phyloP scores from a whole-genome alignment of 2,797 vertebrate genomes.

The Leucoraja ocellata region DNA sequence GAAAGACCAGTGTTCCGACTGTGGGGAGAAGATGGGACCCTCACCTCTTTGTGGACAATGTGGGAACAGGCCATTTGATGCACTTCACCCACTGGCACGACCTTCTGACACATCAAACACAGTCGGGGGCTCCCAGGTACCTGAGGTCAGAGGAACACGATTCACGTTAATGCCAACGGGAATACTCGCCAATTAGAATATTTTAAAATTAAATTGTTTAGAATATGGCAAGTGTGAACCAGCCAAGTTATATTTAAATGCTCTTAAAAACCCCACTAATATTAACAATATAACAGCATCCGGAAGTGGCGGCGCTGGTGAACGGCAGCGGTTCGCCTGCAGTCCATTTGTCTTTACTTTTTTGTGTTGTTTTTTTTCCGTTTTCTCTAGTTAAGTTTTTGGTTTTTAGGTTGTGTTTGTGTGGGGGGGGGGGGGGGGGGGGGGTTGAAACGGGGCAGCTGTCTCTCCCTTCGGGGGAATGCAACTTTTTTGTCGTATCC shows the following conservation, averaged over 20 bases:
- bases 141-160: neutral
- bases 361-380: too few relatives aligned
- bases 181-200: neutral
- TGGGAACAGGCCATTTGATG: constrained; percentile 77
- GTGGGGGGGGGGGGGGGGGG: too few relatives aligned
- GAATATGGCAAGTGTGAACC: neutral
- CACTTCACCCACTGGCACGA: constrained; percentile 67
- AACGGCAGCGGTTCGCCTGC: too few relatives aligned
- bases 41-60: constrained; percentile 75
- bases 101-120: constrained; percentile 86
- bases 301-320: too few relatives aligned
- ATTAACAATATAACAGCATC: too few relatives aligned
- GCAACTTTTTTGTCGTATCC: too few relatives aligned
- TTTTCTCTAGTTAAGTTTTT: too few relatives aligned
- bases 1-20: too few relatives aligned
- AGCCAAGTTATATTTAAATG: neutral
- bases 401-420: too few relatives aligned
- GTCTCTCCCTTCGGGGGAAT: too few relatives aligned
- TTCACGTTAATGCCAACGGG: neutral
- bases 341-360: too few relatives aligned
- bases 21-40: constrained; percentile 35
- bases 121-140: constrained; percentile 56
- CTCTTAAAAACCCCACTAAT: neutral
- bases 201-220: neutral
- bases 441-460: too few relatives aligned